Conservation (phyloP, 2,888 invertebrate species). For the Notocelia uddmanniana region DNA sequence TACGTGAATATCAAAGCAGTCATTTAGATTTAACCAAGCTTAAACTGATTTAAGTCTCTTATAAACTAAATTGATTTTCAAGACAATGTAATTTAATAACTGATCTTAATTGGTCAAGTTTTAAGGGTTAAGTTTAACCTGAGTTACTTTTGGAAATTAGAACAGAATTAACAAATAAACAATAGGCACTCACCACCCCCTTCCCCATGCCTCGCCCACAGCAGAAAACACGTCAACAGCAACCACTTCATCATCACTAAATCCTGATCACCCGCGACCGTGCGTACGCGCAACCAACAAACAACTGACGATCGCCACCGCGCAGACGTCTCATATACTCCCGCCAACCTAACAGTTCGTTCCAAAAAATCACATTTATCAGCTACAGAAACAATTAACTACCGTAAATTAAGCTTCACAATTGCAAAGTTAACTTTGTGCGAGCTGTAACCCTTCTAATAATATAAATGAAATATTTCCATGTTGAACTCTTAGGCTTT, state of each 20-base stretch:
- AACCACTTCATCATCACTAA: slow-evolving; percentile 81
- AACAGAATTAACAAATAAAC: neutral
- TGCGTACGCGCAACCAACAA: slow-evolving; percentile 62
- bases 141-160: neutral
- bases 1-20: neutral
- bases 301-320: slow-evolving; percentile 53
- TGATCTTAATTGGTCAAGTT: neutral
- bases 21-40: neutral
- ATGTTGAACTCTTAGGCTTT: neutral
- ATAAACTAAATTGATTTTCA: neutral
- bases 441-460: neutral
- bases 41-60: neutral
- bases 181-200: slow-evolving; percentile 68
- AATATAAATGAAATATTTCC: neutral
- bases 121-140: neutral
- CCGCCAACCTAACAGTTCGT: slow-evolving; percentile 50
- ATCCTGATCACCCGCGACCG: slow-evolving; percentile 59
- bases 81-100: neutral
- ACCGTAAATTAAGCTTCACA: neutral
- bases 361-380: slow-evolving; percentile 5
- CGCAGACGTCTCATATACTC: slow-evolving; percentile 66
- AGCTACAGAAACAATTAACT: slow-evolving; percentile 12
- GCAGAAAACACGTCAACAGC: slow-evolving; percentile 66
- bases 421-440: slow-evolving; percentile 18
- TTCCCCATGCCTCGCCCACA: slow-evolving; percentile 64